Evolutionary conservation across 2,888 invertebrate genomes (phyloP).

Genomic region (Muscina levida): DNA sequence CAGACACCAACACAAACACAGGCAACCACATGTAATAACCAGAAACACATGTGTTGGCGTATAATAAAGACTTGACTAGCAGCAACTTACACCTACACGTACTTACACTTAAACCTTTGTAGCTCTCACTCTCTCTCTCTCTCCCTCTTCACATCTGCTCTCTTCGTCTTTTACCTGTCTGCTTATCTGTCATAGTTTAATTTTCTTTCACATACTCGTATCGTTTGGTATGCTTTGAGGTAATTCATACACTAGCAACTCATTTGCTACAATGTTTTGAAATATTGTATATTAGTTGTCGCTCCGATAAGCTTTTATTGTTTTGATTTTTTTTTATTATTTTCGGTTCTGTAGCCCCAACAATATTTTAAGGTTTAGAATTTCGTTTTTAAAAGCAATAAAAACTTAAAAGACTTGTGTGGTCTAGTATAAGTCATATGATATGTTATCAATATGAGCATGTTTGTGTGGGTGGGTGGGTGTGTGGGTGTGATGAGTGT

Average conservation of each 20-base stretch:
- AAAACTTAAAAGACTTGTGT: background rate
- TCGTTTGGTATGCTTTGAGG: slow-evolving; percentile 1
- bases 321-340: slow-evolving; percentile 7
- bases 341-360: background rate
- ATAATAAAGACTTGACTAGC: no score
- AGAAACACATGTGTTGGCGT: no score
- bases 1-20: no score
- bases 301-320: slow-evolving; percentile 22
- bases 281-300: slow-evolving; percentile 2
- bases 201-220: slow-evolving; percentile 13
- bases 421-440: no score
- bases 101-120: no score
- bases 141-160: background rate
- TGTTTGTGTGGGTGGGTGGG: no score
- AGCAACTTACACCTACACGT: no score
- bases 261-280: background rate
- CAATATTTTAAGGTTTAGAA: background rate
- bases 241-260: background rate
- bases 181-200: background rate
- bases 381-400: background rate
- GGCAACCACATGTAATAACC: no score
- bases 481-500: no score
- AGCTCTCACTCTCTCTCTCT: background rate
- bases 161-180: background rate
- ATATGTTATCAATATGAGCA: no score